Evolutionary conservation across 2,797 vertebrate genomes (phyloP).

Genomic region (Nannoperca obscura): DNA sequence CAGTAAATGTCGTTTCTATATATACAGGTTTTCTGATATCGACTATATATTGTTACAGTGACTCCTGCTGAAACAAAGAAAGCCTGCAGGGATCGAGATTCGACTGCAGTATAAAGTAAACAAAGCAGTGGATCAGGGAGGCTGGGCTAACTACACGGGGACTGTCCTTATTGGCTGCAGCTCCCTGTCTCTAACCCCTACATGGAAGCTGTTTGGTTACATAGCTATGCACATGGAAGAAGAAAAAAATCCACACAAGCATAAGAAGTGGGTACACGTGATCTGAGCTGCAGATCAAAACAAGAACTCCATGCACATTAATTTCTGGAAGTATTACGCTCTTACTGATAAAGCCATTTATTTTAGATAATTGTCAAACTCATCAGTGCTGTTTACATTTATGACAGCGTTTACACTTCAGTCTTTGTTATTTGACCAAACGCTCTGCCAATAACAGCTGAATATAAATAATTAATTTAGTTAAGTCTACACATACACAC

Average conservation of each 20-base stretch:
- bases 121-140: slow-evolving; percentile 63
- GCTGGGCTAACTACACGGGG: slow-evolving; percentile 37
- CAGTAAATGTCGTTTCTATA: neutral
- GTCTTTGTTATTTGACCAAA: slow-evolving; percentile 14
- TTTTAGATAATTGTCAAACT: neutral
- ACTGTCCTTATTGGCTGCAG: slow-evolving; percentile 67
- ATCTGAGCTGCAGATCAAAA: slow-evolving; percentile 75
- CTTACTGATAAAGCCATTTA: neutral
- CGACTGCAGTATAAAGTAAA: slow-evolving; percentile 74
- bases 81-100: slow-evolving; percentile 26
- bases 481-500: neutral
- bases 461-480: neutral
- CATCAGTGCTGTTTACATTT: neutral
- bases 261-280: slow-evolving; percentile 80
- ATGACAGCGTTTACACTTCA: neutral
- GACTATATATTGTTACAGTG: neutral
- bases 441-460: neutral
- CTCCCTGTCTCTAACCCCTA: slow-evolving; percentile 59
- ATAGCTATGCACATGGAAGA: slow-evolving; percentile 60
- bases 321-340: neutral
- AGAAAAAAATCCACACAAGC: slow-evolving; percentile 69
- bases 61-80: slow-evolving; percentile 49
- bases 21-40: neutral
- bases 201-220: slow-evolving; percentile 71
- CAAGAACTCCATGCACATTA: slow-evolving; percentile 56